These are phyloP conservation scores for Napeogenes inachia DNA, from an alignment of 2,888 invertebrate genomes.

Conservation along the genomic window DNA sequence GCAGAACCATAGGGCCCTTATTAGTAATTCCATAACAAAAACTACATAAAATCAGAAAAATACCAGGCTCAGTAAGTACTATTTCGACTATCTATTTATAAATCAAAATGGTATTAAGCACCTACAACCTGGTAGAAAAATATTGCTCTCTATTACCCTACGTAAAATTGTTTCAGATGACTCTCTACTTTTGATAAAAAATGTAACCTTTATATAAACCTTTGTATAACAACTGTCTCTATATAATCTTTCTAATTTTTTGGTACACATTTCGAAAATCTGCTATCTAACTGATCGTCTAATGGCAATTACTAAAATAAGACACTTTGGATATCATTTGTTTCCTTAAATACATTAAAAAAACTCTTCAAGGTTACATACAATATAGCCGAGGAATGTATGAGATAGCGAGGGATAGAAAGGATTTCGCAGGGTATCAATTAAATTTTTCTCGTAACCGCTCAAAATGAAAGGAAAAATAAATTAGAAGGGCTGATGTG, in stretches of 20 bases:
- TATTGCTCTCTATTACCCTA: conserved; percentile 67
- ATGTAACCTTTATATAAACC: conserved; percentile 47
- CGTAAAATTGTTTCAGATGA: conserved; percentile 64
- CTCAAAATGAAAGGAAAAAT: conserved; percentile 15
- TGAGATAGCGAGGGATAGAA: conserved; percentile 58
- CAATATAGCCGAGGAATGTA: conserved; percentile 63
- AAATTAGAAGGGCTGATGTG: conserved; percentile 65
- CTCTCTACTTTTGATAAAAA: conserved; percentile 51
- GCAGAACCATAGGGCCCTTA: conserved; percentile 48
- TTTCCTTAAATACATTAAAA: conserved; percentile 58
- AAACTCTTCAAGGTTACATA: conserved; percentile 51
- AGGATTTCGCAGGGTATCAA: conserved; percentile 37
- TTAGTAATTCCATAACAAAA: conserved; percentile 51
- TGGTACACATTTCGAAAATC: conserved; percentile 70
- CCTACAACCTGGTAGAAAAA: conserved; percentile 71
- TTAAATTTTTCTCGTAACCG: conserved; percentile 14
- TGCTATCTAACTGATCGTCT: conserved; percentile 70
- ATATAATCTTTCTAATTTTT: conserved; percentile 62
- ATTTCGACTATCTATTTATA: conserved; percentile 61
- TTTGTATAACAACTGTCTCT: conserved; percentile 49
- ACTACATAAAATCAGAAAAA: conserved; percentile 63
- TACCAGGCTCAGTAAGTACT: conserved; percentile 59
- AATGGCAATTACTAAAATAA: conserved; percentile 75
- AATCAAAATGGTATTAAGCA: conserved; percentile 65
- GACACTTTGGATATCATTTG: conserved; percentile 72